Base-by-base conservation (phyloP, 2,113 vertebrate genomes). In the Oncorhynchus keta region DNA sequence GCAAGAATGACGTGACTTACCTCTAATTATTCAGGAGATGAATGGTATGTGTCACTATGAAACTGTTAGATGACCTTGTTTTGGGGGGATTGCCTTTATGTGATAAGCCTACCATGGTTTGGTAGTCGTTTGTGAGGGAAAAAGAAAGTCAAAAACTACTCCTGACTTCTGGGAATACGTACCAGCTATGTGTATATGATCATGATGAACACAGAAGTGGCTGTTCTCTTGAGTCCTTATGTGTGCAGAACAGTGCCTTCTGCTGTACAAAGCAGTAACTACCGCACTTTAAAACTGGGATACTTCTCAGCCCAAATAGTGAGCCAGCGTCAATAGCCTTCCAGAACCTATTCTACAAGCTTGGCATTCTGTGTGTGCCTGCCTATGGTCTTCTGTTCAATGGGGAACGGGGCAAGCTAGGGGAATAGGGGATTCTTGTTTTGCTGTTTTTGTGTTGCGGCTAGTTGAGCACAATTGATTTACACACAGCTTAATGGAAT, bases 401-500 rank as follows among this genome's bases (percentile, higher is more conserved):
- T 55, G 39, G 9, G 2, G 39, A 39, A 39, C 8, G 7, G 35
- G 1, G 35, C 35, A 8, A 39, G 35, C 35, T 39, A 39, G 7
- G 35, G 35, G 35, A 45, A 55, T 16, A 55, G 14, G 4, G 51
- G 51, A 4, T 14, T 55, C 16, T 55, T 55, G 72, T 22, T 49
- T 9, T 12, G 28, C 20, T 51, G 61, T 51, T 78, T 64, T 64
- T 77, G 74, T 61, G 68, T 75, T 79, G 72, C 59, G 55, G 68
- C 70, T 71, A 65, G 72, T 73, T 76, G 70, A 79, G 48, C 69
- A 55, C 9, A 78, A 57, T 71, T 75, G 70, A 85, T 84, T 87
- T 57, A 75, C 73, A 55, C 39, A 3, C 22, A n/a, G 24, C 68
- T 24, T 49, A 75, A 79, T 49, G 51, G 20, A 80, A 82, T 72